Evolutionary conservation across 1,140 invertebrate species (phyloP).

Genomic region (Macrosteles quadrilineatus): DNA sequence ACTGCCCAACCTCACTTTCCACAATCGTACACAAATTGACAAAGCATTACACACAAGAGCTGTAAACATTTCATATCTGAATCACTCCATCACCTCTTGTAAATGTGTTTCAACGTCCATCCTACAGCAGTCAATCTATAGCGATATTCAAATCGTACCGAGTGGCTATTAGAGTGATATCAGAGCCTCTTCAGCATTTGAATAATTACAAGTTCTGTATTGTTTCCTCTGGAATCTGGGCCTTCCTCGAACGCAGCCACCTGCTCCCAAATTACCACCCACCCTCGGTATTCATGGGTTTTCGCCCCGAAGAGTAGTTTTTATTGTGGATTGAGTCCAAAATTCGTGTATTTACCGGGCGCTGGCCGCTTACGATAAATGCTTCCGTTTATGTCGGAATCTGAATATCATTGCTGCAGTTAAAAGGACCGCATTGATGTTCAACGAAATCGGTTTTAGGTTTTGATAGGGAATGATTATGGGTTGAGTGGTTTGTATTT

Average conservation of each 20-base stretch:
- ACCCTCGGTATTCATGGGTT: neutral
- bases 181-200: constrained; percentile 1
- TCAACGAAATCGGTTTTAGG: too few relatives aligned
- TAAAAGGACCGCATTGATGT: too few relatives aligned
- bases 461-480: too few relatives aligned
- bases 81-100: too few relatives aligned
- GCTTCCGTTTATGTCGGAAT: constrained; percentile 1
- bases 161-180: constrained; percentile 1
- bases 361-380: neutral
- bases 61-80: too few relatives aligned
- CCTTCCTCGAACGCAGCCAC: constrained; percentile 10
- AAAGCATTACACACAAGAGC: too few relatives aligned
- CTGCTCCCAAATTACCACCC: constrained; percentile 3
- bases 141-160: constrained; percentile 8
- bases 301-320: neutral
- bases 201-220: constrained; percentile 9
- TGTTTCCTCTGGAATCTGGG: constrained; percentile 11
- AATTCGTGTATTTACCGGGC: constrained; percentile 1
- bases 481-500: too few relatives aligned
- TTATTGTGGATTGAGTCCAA: neutral
- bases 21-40: too few relatives aligned
- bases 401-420: neutral
- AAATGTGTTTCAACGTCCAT: too few relatives aligned
- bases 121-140: neutral
- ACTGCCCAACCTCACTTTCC: too few relatives aligned